Base-by-base conservation (phyloP, 1,140 invertebrate species). In the Antheraea pernyi region DNA sequence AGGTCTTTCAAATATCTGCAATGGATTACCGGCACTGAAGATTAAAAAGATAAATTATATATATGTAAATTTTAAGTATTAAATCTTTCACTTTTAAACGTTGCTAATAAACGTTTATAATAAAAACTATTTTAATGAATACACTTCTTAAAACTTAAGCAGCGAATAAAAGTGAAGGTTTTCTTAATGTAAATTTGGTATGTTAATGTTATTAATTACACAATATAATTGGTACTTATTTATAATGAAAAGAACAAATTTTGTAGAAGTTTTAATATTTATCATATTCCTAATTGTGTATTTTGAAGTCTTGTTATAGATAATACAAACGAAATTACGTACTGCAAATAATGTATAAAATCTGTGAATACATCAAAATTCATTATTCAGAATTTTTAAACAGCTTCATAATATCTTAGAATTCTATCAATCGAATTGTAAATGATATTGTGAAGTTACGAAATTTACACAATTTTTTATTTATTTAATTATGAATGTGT, bases 1-100 rank as follows among this genome's bases (percentile, higher is more conserved):
- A 84, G 92, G 73, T 93, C 92, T 30, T 93, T 93, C 78, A 93
- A 93, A 73, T 93, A 93, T 73, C 86, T 93, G 36, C 92, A 93
- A 79, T 91, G 91, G 83, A 89, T 93, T 62, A 93, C 92, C 13
- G 92, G 92, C 36, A 93, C 92, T 19, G 90, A 92, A 66, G 85
- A 93, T 75, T 90, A 74, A 82, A 71, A n/a, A 61, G 3, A 16
- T 58, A 16, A 53, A 42, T 13, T 7, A 53, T n/a, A 53, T 16
- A 6, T 53, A 53, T 16, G 46, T 53, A 53, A 53, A 53, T 13
- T 53, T 53, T 53, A 53, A n/a, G 46, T 53, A 16, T 16, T 16
- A 53, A 11, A n/a, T 53, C 11, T 53, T 53, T 53, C 46, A 53
- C 46, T 53, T 53, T 53, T 53, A 53, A 13, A 16, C 46, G 46